Conservation (phyloP, 2,797 vertebrate species). For the Helicolenus hilgendorfi region DNA sequence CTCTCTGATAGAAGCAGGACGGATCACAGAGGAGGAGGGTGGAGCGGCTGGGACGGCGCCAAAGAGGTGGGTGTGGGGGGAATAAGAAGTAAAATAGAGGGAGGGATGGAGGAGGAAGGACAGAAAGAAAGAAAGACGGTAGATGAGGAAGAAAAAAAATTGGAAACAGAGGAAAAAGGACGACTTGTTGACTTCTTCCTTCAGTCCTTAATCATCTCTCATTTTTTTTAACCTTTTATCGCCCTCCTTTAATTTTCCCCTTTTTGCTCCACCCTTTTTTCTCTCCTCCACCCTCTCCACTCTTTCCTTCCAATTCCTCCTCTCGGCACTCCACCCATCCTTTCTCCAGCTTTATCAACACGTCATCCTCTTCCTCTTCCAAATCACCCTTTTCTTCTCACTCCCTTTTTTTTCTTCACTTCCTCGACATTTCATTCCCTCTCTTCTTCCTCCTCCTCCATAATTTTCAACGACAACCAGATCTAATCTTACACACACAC, state of each 20-base stretch:
- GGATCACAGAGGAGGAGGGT: conserved; percentile 31
- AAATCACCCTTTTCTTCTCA: neutral
- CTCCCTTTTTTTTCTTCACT: neutral
- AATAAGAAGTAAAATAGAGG: neutral
- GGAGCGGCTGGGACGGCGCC: neutral
- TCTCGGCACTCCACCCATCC: neutral
- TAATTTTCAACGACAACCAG: conserved; percentile 16
- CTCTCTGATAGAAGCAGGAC: conserved; percentile 42
- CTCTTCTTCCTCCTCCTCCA: neutral
- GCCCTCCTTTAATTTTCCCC: neutral
- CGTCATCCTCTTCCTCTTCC: conserved; percentile 10
- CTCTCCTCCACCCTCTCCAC: neutral
- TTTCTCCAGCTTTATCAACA: neutral
- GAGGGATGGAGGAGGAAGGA: too few relatives aligned
- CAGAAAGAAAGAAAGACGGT: neutral
- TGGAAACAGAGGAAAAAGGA: neutral
- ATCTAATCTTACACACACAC: conserved; percentile 15
- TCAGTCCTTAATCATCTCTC: neutral
- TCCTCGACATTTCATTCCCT: neutral
- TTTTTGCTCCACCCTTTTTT: neutral
- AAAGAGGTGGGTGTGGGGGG: neutral
- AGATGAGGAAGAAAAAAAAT: neutral
- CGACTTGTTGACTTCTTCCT: neutral
- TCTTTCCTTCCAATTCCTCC: neutral
- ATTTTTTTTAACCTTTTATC: too few relatives aligned